phyloP scores from a whole-genome alignment of 2,113 vertebrate genomes.

The Stercorarius parasiticus region DNA sequence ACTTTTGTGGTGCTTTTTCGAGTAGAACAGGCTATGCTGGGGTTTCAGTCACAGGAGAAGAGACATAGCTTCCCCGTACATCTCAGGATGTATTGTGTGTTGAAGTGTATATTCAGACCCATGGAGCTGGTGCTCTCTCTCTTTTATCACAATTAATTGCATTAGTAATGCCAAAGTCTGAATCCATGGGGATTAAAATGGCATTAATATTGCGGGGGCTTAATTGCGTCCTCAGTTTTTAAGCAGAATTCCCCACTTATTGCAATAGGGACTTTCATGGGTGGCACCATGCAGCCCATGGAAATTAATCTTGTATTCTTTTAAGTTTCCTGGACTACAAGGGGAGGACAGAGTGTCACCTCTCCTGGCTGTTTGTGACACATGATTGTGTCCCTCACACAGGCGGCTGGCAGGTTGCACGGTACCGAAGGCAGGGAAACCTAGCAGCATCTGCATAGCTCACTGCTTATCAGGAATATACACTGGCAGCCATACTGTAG shows the following conservation, averaged over 20 bases:
- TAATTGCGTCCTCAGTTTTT: background rate
- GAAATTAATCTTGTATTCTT: constrained; percentile 60
- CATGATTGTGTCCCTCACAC: background rate
- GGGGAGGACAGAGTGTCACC: constrained; percentile 12
- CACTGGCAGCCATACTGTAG: constrained; percentile 79
- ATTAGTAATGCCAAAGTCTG: background rate
- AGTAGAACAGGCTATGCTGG: background rate
- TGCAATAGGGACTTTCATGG: background rate
- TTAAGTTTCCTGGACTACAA: constrained; percentile 40
- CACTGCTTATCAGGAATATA: constrained; percentile 76
- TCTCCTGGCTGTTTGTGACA: background rate
- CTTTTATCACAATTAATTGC: constrained; percentile 40
- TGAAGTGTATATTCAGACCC: background rate
- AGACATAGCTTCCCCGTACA: background rate
- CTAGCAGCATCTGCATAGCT: constrained; percentile 70
- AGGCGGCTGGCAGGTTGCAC: constrained; percentile 54
- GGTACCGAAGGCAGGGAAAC: constrained; percentile 44
- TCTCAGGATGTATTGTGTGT: background rate
- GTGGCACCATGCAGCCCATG: background rate
- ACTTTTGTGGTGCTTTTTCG: background rate
- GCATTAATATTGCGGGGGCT: background rate
- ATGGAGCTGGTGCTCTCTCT: background rate
- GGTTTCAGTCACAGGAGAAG: background rate
- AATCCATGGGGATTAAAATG: background rate
- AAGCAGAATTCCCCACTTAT: background rate